Evolutionary conservation across 2,113 vertebrate species (phyloP).

Genomic region (Pygoscelis antarcticus): DNA sequence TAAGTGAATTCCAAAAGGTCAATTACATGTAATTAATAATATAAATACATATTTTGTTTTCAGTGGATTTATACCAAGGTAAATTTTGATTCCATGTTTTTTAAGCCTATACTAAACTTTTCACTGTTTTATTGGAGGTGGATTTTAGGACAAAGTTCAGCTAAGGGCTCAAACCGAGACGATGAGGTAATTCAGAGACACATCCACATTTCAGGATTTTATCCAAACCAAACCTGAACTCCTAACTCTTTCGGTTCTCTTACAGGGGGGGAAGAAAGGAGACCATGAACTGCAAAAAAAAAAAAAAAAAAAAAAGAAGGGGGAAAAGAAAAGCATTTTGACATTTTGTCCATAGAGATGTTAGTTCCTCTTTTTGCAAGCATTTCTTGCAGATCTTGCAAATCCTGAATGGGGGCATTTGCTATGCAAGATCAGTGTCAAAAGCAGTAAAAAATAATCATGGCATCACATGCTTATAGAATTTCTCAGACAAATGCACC

Average conservation of each 20-base stretch:
- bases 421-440: neutral
- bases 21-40: neutral
- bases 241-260: neutral
- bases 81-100: neutral
- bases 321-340: neutral
- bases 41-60: neutral
- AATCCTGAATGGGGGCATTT: neutral
- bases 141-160: slow-evolving; percentile 42
- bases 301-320: neutral
- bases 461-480: neutral
- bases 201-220: slow-evolving; percentile 34
- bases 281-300: neutral
- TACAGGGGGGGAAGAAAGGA: neutral
- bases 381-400: neutral
- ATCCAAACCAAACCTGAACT: slow-evolving; percentile 54
- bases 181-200: slow-evolving; percentile 51
- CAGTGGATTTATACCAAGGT: neutral
- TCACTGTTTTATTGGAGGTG: neutral
- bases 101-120: neutral
- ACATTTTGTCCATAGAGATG: neutral
- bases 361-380: neutral
- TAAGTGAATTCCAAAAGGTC: neutral
- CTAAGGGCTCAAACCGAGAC: slow-evolving; percentile 26
- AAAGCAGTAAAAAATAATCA: neutral
- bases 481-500: neutral